phyloP scores from a whole-genome alignment of 2,888 invertebrate genomes.

The Drosophila dives region DNA sequence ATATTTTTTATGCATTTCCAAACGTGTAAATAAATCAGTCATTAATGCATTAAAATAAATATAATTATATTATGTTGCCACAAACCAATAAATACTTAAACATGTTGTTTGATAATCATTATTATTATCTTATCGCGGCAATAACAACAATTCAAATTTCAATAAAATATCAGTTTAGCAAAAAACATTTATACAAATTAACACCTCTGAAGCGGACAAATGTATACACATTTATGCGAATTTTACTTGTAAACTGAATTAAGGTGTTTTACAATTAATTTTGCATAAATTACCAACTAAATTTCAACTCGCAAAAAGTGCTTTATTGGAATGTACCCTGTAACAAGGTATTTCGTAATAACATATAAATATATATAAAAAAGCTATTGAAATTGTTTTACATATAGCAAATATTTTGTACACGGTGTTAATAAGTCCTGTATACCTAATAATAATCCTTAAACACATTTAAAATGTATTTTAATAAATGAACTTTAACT shows the following conservation, averaged over 20 bases:
- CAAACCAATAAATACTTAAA: conserved; percentile 32
- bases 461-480: not conserved
- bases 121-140: conserved; percentile 25
- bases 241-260: conserved; percentile 47
- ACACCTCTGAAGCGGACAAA: conserved; percentile 39
- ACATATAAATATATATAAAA: not conserved
- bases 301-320: not conserved
- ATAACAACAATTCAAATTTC: conserved; percentile 9
- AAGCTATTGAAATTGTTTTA: too few species aligned
- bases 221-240: conserved; percentile 7
- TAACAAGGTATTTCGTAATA: not conserved
- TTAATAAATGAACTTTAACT: conserved; percentile 46
- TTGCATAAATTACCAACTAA: conserved; percentile 14
- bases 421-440: not conserved
- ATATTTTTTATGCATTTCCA: conserved; percentile 14
- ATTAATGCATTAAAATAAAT: conserved; percentile 65
- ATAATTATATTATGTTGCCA: conserved; percentile 61
- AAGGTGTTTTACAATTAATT: conserved; percentile 52
- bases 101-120: conserved; percentile 31
- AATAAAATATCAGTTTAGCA: conserved; percentile 25
- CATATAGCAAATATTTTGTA: not conserved
- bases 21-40: conserved; percentile 57
- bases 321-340: not conserved
- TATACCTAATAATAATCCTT: not conserved
- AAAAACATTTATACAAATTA: conserved; percentile 60